These are phyloP conservation scores for Pasiphila rectangulata DNA, from an alignment of 2,888 invertebrate genomes.

Conservation along the genomic window DNA sequence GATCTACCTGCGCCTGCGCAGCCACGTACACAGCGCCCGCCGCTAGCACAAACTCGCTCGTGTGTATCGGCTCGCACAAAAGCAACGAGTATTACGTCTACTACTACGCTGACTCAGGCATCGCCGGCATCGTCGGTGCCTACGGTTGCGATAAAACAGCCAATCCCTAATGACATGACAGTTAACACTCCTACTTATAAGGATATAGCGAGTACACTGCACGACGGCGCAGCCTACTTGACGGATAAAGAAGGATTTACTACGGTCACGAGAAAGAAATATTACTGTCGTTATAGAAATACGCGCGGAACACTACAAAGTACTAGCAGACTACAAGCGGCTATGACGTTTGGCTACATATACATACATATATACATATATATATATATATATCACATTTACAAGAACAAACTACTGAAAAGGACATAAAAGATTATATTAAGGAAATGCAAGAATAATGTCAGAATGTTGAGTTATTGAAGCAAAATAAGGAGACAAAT, in stretches of 20 bases:
- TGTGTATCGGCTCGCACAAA: neutral
- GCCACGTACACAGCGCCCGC: neutral
- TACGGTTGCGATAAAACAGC: neutral
- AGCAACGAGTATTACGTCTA: neutral
- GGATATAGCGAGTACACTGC: neutral
- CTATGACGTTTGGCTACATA: neutral
- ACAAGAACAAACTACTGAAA: neutral
- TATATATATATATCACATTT: no score
- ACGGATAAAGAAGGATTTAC: neutral
- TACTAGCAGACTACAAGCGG: conserved; percentile 1
- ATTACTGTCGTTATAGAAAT: neutral
- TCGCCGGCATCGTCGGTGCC: neutral
- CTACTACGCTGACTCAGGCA: neutral
- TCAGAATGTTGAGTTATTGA: neutral
- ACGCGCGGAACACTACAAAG: neutral
- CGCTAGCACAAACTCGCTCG: neutral
- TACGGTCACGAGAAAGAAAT: neutral
- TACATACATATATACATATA: no score
- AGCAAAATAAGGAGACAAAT: neutral
- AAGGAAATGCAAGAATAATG: neutral
- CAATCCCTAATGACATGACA: neutral
- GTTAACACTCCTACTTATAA: neutral
- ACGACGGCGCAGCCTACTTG: neutral
- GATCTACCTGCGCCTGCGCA: neutral
- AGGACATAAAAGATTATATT: neutral